Evolutionary conservation across 92 coral and sea anemone species (phyloP).

Genomic region (Phenganax stokvisi): DNA sequence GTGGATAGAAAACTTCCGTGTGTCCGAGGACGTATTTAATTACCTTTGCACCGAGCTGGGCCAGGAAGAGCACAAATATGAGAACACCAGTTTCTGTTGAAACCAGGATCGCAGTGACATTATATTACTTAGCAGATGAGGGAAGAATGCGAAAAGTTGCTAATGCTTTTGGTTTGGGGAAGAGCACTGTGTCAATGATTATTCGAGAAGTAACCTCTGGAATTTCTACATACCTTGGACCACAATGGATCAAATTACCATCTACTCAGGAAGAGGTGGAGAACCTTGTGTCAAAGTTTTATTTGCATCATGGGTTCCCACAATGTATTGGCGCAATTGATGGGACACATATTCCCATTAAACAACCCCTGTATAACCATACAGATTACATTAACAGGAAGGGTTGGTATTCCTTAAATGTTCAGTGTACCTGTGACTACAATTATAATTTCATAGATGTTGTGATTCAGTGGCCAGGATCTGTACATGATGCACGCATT

Average conservation of each 20-base stretch:
- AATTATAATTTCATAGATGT: not conserved
- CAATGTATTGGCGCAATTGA: constrained; percentile 5
- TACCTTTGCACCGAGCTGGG: too few relatives aligned
- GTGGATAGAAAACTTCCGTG: too few relatives aligned
- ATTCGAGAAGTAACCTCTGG: constrained; percentile 28
- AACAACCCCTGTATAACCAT: constrained; percentile 12
- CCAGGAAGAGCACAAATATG: too few relatives aligned
- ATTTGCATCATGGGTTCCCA: constrained; percentile 3
- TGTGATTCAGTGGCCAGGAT: constrained; percentile 1
- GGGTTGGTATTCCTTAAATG: not conserved
- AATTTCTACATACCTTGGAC: constrained; percentile 17
- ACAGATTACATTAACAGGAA: not conserved
- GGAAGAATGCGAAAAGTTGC: constrained; percentile 8
- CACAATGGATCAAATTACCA: not conserved
- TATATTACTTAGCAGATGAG: constrained; percentile 15
- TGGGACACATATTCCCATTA: not conserved
- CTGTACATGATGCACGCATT: not conserved
- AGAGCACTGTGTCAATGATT: constrained; percentile 40
- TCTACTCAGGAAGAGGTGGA: not conserved
- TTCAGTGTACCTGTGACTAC: not conserved
- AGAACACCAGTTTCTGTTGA: too few relatives aligned
- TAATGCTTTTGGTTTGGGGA: not conserved
- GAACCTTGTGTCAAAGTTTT: not conserved
- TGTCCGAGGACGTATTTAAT: too few relatives aligned
- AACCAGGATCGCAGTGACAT: not conserved